phyloP scores from a whole-genome alignment of 2,113 vertebrate genomes.

The Agelaius phoeniceus region DNA sequence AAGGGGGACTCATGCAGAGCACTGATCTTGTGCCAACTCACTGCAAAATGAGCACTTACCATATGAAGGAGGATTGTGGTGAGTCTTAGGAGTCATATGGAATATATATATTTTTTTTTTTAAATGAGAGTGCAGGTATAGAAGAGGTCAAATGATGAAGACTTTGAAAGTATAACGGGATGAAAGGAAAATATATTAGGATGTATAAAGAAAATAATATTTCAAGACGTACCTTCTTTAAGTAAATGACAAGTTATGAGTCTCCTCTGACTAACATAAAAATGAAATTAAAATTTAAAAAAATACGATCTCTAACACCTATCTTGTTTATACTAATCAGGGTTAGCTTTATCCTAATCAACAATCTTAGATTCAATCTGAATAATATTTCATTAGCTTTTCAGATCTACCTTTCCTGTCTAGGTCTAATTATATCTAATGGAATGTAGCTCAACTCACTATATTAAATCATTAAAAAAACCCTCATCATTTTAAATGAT shows the following conservation, averaged over 20 bases:
- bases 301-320: conserved; percentile 73
- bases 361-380: conserved; percentile 83
- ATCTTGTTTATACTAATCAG: conserved; percentile 86
- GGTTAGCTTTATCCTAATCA: conserved; percentile 85
- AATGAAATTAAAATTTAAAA: conserved; percentile 71
- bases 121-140: background rate
- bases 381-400: conserved; percentile 87
- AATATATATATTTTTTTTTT: background rate
- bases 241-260: conserved; percentile 28
- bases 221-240: conserved; percentile 30
- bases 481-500: conserved; percentile 70
- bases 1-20: conserved; percentile 24
- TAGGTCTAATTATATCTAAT: conserved; percentile 87
- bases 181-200: background rate
- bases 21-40: conserved; percentile 49
- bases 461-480: conserved; percentile 81
- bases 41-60: conserved; percentile 11
- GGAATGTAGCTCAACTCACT: conserved; percentile 86
- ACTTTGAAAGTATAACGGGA: background rate
- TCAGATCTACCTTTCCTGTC: conserved; percentile 85
- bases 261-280: conserved; percentile 60
- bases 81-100: background rate
- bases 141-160: background rate
- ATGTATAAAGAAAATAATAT: conserved; percentile 42
- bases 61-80: background rate